Conservation (phyloP, 2,797 vertebrate genomes). For the Sitta carolinensis region DNA sequence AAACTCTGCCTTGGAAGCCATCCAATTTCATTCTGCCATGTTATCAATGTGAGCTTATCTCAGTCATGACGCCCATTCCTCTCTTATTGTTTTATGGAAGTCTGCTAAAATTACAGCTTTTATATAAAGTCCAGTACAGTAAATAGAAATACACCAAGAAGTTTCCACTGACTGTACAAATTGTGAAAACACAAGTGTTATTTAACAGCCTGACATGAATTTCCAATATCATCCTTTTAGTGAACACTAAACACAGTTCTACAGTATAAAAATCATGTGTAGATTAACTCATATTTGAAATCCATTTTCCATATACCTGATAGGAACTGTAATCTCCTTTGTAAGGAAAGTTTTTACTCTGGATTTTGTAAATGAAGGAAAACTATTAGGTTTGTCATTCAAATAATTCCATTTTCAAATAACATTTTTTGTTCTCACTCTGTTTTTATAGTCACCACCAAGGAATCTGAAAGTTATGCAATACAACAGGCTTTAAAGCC, state of each 20-base stretch:
- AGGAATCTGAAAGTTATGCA: conserved; percentile 58
- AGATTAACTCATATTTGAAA: neutral
- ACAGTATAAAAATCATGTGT: neutral
- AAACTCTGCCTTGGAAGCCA: conserved; percentile 7
- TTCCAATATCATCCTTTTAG: neutral
- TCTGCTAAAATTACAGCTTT: neutral
- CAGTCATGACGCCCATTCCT: neutral
- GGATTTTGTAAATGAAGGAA: neutral
- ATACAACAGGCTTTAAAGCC: conserved; percentile 15
- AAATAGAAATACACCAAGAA: neutral
- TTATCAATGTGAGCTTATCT: conserved; percentile 14
- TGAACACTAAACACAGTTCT: neutral
- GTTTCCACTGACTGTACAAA: neutral
- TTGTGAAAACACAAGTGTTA: neutral
- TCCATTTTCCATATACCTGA: neutral
- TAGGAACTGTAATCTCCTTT: neutral
- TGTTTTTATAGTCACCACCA: conserved; percentile 43
- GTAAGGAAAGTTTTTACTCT: neutral
- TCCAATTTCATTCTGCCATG: neutral
- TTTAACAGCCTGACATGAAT: neutral
- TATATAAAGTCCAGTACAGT: neutral
- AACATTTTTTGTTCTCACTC: conserved; percentile 24
- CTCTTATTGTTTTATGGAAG: conserved; percentile 7
- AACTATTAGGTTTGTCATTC: neutral
- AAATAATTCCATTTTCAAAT: conserved; percentile 1